phyloP scores from a whole-genome alignment of 2,888 invertebrate genomes.

The Stenchaetothrips biformis region DNA sequence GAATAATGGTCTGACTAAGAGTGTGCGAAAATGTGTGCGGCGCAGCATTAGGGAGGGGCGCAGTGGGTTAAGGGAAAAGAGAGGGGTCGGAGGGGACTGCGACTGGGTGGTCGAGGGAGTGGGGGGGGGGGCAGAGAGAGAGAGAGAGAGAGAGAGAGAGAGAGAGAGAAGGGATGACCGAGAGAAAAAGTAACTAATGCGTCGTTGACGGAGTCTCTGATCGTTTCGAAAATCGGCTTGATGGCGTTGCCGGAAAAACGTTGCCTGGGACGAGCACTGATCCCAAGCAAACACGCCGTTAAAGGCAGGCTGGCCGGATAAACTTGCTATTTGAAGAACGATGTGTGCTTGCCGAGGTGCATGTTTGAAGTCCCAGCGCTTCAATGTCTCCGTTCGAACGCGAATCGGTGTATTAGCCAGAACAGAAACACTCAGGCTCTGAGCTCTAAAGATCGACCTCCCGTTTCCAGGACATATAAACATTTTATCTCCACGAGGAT shows the following conservation, averaged over 20 bases:
- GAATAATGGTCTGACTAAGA: conserved; percentile 21
- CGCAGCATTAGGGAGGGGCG: not conserved
- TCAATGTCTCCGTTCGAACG: too few species aligned
- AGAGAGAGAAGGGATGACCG: not conserved
- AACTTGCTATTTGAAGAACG: too few species aligned
- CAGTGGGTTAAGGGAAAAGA: too few species aligned
- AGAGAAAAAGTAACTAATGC: not conserved
- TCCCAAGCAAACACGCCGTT: too few species aligned
- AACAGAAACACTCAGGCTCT: too few species aligned
- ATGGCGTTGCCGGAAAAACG: not conserved
- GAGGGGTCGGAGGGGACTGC: not conserved
- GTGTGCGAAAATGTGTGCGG: conserved; percentile 22
- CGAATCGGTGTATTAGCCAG: too few species aligned
- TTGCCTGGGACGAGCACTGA: not conserved
- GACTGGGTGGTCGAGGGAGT: not conserved
- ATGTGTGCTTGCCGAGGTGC: too few species aligned
- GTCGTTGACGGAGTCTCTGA: not conserved
- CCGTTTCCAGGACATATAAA: too few species aligned
- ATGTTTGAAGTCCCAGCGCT: too few species aligned
- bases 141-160: not conserved
- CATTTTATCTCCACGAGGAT: too few species aligned
- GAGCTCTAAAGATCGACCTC: too few species aligned
- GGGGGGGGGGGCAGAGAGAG: not conserved
- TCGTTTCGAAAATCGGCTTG: not conserved
- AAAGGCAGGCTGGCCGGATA: too few species aligned